Base-by-base conservation (phyloP, 1,140 invertebrate species). In the Rhynchophorus ferrugineus region DNA sequence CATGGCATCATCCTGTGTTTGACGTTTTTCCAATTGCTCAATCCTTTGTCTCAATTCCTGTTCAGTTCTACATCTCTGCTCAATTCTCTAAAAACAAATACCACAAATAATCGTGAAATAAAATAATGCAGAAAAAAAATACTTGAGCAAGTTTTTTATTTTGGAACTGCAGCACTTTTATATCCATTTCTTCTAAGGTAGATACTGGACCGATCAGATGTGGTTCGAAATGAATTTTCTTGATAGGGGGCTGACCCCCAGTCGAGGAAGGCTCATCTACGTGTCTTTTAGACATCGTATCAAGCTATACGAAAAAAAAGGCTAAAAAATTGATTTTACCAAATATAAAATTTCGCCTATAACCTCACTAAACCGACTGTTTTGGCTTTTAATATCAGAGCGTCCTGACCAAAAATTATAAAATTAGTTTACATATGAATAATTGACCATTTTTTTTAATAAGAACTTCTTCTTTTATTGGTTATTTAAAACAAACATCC, bases 1-100 rank as follows among this genome's bases (percentile, higher is more conserved):
- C 9, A 98, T 94, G 57, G 93, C 92, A 79, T 99, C 95, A 73
- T 98, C 95, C 71, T 95, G 93, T 34, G 91, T 92, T 70, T 98
- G 95, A 44, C 95, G 74, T 70, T 96, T 96, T 69, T 98, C 94
- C 57, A 98, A 73, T 71, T 98, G 93, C 71, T 98, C 94, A 61
- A 98, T 97, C 58, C 95, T 76, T 56, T 91, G 86, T 36, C 91
- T 74, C 14, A 98, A 72, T 65, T 98, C 94, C 35, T 85, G 81
- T 73, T 98, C 93, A 41, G 85, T 82, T 57, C 90, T 78, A 67
- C 93, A 87, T 44, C 92, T 74, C 66, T 95, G 89, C 64, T 96
- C 91, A 54, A 98, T 80, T 57, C 89, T 79, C 85, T 89, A 63
- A 29, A 54, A 49, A 44, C 20, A 1, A 41, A 38, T 2, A 1